A percentile compares a stretch with the other conserved stretches of the same genome.
phyloP scores from a whole-genome alignment of 2,888 invertebrate genomes.

The Anorthoa munda region DNA sequence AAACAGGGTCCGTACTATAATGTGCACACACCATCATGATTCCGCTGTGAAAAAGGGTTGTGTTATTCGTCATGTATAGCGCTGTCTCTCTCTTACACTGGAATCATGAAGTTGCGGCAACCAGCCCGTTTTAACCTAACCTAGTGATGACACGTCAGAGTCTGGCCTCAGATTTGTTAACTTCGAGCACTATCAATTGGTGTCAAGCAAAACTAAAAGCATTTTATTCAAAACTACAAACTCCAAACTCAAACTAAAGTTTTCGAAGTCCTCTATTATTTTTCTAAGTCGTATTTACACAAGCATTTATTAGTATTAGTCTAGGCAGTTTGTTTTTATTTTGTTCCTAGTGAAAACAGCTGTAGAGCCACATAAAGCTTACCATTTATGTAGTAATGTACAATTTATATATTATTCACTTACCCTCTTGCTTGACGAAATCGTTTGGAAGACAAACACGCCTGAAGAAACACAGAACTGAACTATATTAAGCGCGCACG shows the following conservation, averaged over 20 bases:
- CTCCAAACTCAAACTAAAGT: background rate
- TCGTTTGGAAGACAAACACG: constrained; percentile 34
- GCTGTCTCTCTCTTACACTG: too few relatives aligned
- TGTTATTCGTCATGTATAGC: too few relatives aligned
- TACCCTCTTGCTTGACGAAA: constrained; percentile 10
- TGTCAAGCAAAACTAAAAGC: too few relatives aligned
- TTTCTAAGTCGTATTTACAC: constrained; percentile 1
- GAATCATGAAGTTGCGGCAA: too few relatives aligned
- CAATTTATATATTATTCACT: constrained; percentile 13
- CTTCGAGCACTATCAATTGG: background rate
- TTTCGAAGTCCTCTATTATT: constrained; percentile 4
- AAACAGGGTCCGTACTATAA: too few relatives aligned
- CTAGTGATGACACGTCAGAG: too few relatives aligned
- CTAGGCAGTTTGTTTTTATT: constrained; percentile 6
- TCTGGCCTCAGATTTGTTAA: background rate
- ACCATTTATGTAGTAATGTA: constrained; percentile 11
- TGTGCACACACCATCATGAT: too few relatives aligned
- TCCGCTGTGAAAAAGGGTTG: too few relatives aligned
- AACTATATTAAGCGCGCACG: constrained; percentile 1
- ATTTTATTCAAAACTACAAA: background rate
- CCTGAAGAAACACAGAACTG: constrained; percentile 21
- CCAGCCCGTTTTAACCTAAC: too few relatives aligned
- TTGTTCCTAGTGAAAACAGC: constrained; percentile 1
- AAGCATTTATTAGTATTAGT: background rate
- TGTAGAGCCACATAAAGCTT: constrained; percentile 5